These are phyloP conservation scores for Cataglyphis livida DNA, from an alignment of 2,888 invertebrate genomes.

Conservation along the genomic window DNA sequence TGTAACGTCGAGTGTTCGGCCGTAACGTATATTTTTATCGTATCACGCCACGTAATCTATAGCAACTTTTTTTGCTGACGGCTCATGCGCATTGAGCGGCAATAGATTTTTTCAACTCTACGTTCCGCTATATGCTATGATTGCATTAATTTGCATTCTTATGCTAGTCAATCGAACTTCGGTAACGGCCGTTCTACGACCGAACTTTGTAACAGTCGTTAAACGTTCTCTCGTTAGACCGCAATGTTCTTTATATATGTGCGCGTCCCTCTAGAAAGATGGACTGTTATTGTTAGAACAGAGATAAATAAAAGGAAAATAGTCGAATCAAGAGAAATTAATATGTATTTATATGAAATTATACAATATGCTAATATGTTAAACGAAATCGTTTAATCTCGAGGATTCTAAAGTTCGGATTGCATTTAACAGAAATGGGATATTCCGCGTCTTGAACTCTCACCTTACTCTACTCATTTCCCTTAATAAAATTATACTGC, in stretches of 20 bases:
- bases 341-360: background rate
- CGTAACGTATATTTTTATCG: slow-evolving; percentile 65
- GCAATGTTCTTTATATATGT: background rate
- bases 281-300: background rate
- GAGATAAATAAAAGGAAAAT: background rate
- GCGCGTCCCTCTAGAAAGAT: too few relatives aligned
- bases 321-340: background rate
- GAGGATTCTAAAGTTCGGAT: background rate
- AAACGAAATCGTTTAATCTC: background rate
- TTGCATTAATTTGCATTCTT: slow-evolving; percentile 31
- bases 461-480: background rate
- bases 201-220: slow-evolving; percentile 11
- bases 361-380: background rate
- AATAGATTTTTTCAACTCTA: slow-evolving; percentile 48
- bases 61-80: slow-evolving; percentile 58
- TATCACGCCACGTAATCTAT: slow-evolving; percentile 68
- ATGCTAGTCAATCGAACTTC: slow-evolving; percentile 6
- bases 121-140: background rate
- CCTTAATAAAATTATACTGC: background rate
- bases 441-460: background rate
- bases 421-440: background rate
- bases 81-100: slow-evolving; percentile 66
- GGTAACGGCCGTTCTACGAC: background rate
- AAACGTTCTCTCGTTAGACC: background rate
- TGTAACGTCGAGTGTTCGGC: slow-evolving; percentile 32